These are phyloP conservation scores for Panopea generosa DNA, from an alignment of 2,888 invertebrate species.

Conservation along the genomic window DNA sequence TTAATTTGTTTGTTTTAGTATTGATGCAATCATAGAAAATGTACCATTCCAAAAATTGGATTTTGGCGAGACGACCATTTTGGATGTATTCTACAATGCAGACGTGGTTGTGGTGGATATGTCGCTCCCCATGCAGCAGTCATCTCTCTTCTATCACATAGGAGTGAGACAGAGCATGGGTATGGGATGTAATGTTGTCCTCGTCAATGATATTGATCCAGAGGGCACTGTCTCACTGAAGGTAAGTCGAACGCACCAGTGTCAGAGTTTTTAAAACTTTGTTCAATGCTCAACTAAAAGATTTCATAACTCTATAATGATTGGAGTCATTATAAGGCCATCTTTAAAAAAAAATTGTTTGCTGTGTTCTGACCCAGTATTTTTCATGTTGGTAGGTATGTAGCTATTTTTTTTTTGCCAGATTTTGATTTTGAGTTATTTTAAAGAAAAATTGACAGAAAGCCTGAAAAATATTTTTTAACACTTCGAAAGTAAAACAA, in stretches of 20 bases:
- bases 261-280: too few species aligned
- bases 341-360: too few species aligned
- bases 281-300: too few species aligned
- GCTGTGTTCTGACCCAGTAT: too few species aligned
- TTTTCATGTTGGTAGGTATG: too few species aligned
- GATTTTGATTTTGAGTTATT: too few species aligned
- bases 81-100: conserved; percentile 99
- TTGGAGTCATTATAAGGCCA: too few species aligned
- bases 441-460: too few species aligned
- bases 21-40: conserved; percentile 75
- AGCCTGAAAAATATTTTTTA: too few species aligned
- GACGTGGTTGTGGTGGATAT: conserved; percentile 98
- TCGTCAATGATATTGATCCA: conserved; percentile 89
- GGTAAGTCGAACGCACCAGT: conserved; percentile 87
- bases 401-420: too few species aligned
- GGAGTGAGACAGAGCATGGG: conserved; percentile 99
- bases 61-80: conserved; percentile 97
- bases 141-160: conserved; percentile 97
- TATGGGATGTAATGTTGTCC: conserved; percentile 95
- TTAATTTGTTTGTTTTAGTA: conserved; percentile 70
- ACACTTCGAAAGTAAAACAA: too few species aligned
- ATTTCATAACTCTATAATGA: too few species aligned
- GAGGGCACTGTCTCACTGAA: conserved; percentile 95
- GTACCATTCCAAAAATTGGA: conserved; percentile 95
- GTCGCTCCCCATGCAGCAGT: conserved; percentile 94